Conservation (phyloP, 2,888 invertebrate species). For the Rosalia funebris region DNA sequence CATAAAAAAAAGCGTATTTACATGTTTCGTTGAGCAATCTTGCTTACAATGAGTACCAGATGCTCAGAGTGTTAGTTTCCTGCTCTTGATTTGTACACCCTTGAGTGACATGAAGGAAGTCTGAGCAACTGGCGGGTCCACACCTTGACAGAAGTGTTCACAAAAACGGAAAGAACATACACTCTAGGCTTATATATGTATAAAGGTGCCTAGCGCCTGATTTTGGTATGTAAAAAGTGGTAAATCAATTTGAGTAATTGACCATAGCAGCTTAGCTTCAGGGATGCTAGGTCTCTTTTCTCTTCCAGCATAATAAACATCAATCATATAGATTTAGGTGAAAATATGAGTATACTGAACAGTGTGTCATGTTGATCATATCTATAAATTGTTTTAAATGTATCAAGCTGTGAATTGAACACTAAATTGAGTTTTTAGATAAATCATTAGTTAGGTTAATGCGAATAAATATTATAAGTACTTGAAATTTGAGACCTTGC, state of each 20-base stretch:
- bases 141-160: slow-evolving; percentile 43
- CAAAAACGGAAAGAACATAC: slow-evolving; percentile 32
- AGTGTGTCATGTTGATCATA: too few relatives aligned
- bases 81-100: slow-evolving; percentile 46
- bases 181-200: slow-evolving; percentile 1
- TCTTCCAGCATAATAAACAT: too few relatives aligned
- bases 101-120: slow-evolving; percentile 32
- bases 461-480: too few relatives aligned
- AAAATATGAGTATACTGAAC: too few relatives aligned
- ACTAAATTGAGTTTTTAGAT: too few relatives aligned
- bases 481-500: too few relatives aligned
- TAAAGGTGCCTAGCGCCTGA: background rate
- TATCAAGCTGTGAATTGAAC: too few relatives aligned
- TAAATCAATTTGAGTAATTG: background rate
- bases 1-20: slow-evolving; percentile 49
- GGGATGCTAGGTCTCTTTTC: too few relatives aligned
- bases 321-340: too few relatives aligned
- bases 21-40: slow-evolving; percentile 45
- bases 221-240: slow-evolving; percentile 2
- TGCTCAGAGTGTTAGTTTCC: slow-evolving; percentile 58
- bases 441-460: too few relatives aligned
- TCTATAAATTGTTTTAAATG: too few relatives aligned
- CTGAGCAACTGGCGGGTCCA: slow-evolving; percentile 55
- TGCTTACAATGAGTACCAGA: slow-evolving; percentile 47
- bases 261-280: background rate